Base-by-base conservation (phyloP, 2,113 vertebrate species). In the Vireo altiloquus region DNA sequence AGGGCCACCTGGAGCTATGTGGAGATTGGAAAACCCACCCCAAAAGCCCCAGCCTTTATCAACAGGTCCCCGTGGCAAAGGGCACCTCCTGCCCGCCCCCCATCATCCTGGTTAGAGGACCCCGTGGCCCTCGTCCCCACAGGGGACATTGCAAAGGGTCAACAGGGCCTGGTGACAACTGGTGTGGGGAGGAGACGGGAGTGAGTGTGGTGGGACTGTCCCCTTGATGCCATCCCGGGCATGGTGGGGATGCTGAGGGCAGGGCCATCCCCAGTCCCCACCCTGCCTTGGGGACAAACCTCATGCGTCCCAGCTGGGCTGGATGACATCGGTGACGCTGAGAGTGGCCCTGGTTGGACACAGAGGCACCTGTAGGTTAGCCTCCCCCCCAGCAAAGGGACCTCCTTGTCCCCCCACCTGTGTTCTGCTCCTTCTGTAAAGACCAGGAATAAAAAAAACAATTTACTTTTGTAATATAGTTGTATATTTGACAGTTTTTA, bases 391-490 rank as follows among this genome's bases (percentile, higher is more conserved):
- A 25, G 50, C 9, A 3, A 37, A 82, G 33, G 49, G 69, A 44
- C 25, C 30, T 13, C 21, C 2, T 33, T 9, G 0, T 39, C 17
- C 44, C 52, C 52, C 25, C 1, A 12, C 47, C 31, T 7, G 0
- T 18, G 49, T 88, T 95, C 69, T 53, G 54, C 89, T 93, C 75
- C 82, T 86, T 86, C 81, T 87, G 78, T 87, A 89, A 91, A 82
- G 77, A 72, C 33, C 50, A 54, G 64, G 76, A 95, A 94, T 91
- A 85, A 95, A 82, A 82, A 65, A 72, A 54, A 2, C 57, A 28
- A 49, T 85, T 91, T 94, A 96, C 87, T 96, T 97, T 96, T 96
- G 87, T 97, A 97, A 92, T 64, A 93, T 11, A 44, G 70, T 18
- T 19, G 60, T 65, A 1, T 57, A 27, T 76, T 30, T 37, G 65